Conservation (phyloP, 2,888 invertebrate genomes). For the Drosophila kambysellisi region DNA sequence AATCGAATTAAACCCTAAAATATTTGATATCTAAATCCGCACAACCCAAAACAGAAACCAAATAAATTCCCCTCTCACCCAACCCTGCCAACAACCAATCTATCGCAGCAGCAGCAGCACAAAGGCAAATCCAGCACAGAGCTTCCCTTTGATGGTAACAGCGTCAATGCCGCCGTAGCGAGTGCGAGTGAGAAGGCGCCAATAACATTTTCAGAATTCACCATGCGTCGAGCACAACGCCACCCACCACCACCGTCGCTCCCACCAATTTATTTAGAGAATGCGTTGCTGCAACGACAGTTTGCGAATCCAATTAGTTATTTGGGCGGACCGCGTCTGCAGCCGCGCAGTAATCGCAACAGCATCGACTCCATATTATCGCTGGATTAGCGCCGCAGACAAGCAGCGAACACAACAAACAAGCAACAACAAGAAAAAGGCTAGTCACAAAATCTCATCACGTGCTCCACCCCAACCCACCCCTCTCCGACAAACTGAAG, state of each 20-base stretch:
- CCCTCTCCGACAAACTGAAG: not conserved
- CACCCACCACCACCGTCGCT: constrained; percentile 79
- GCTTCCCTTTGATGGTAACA: constrained; percentile 57
- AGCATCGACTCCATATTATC: constrained; percentile 90
- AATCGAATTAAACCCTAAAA: constrained; percentile 80
- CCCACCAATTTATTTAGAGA: constrained; percentile 85
- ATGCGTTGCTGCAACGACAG: constrained; percentile 77
- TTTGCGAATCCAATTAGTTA: constrained; percentile 90
- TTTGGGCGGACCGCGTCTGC: constrained; percentile 88
- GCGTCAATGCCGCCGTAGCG: constrained; percentile 39
- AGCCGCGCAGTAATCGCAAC: constrained; percentile 85
- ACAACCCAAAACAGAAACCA: constrained; percentile 5
- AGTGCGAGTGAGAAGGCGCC: constrained; percentile 39
- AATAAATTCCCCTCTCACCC: constrained; percentile 19
- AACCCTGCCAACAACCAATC: constrained; percentile 41
- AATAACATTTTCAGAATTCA: constrained; percentile 17
- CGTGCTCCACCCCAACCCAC: not conserved
- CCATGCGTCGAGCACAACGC: constrained; percentile 19
- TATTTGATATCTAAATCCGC: constrained; percentile 67
- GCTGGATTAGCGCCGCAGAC: constrained; percentile 86
- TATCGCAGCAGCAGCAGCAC: constrained; percentile 56
- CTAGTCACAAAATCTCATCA: constrained; percentile 55
- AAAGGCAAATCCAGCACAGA: constrained; percentile 68
- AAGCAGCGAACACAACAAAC: not conserved
- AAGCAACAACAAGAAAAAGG: constrained; percentile 11